Conservation (phyloP, 1,140 invertebrate species). For the Octopus sinensis region DNA sequence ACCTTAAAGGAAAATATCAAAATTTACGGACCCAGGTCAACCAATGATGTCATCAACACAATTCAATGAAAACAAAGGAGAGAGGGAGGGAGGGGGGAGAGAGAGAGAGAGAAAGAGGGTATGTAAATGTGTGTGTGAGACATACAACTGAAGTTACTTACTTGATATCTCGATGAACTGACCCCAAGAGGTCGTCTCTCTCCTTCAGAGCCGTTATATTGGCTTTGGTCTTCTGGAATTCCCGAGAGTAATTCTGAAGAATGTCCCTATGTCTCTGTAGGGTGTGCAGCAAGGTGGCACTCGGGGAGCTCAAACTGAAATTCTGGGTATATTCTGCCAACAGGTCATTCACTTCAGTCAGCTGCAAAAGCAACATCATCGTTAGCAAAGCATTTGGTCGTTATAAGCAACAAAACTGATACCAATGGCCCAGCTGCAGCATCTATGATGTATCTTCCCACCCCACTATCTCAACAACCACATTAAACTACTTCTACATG, state of each 20-base stretch:
- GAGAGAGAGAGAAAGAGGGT: too few relatives aligned
- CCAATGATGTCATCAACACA: too few relatives aligned
- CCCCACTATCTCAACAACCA: too few relatives aligned
- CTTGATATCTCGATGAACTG: constrained; percentile 67
- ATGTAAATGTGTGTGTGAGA: neutral
- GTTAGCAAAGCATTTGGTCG: too few relatives aligned
- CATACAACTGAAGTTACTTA: constrained; percentile 53
- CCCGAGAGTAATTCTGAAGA: constrained; percentile 85
- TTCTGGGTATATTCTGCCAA: constrained; percentile 71
- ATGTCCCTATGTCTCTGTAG: constrained; percentile 93
- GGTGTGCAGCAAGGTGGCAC: constrained; percentile 79
- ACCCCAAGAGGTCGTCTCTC: constrained; percentile 76
- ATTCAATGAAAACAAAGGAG: too few relatives aligned
- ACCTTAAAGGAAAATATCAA: too few relatives aligned
- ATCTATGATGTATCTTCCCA: too few relatives aligned
- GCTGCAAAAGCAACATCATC: constrained; percentile 59
- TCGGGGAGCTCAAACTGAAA: constrained; percentile 57
- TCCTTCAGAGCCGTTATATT: constrained; percentile 81
- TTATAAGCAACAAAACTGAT: too few relatives aligned
- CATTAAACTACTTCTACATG: too few relatives aligned
- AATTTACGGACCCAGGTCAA: too few relatives aligned
- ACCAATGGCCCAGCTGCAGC: too few relatives aligned
- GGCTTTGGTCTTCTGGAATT: constrained; percentile 87
- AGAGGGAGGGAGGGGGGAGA: too few relatives aligned
- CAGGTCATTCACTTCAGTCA: constrained; percentile 80